Conservation (phyloP, 1,140 invertebrate genomes). For the Neodiprion virginianus region DNA sequence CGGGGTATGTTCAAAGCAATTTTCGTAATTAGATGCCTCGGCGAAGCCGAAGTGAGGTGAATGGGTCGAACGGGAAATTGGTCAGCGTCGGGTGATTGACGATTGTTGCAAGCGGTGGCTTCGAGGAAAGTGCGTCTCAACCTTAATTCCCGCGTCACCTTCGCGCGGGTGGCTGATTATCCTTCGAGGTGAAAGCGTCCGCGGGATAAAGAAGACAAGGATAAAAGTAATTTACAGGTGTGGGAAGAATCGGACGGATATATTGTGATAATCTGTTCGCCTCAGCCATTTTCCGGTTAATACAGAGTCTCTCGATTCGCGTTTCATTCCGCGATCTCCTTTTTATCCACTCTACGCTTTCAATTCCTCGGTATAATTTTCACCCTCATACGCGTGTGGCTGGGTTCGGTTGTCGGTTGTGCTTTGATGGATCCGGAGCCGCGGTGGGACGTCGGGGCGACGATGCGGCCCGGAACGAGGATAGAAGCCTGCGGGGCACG, state of each 20-base stretch:
- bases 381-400: not conserved
- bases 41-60: not conserved
- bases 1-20: not conserved
- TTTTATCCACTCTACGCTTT: not conserved
- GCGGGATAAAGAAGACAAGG: no score
- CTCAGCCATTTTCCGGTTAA: not conserved
- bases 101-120: not conserved
- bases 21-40: not conserved
- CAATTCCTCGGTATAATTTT: slow-evolving; percentile 1
- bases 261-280: not conserved
- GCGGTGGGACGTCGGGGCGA: not conserved
- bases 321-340: not conserved
- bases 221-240: no score
- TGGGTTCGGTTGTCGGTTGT: not conserved
- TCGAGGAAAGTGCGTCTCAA: not conserved
- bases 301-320: not conserved
- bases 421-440: not conserved
- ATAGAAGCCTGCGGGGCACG: not conserved
- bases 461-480: not conserved
- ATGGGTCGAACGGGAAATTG: not conserved
- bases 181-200: no score
- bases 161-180: no score
- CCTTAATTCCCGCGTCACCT: no score
- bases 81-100: not conserved
- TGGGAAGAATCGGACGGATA: no score